phyloP scores from a whole-genome alignment of 1,140 invertebrate genomes.

The Zaprionus ghesquierei region DNA sequence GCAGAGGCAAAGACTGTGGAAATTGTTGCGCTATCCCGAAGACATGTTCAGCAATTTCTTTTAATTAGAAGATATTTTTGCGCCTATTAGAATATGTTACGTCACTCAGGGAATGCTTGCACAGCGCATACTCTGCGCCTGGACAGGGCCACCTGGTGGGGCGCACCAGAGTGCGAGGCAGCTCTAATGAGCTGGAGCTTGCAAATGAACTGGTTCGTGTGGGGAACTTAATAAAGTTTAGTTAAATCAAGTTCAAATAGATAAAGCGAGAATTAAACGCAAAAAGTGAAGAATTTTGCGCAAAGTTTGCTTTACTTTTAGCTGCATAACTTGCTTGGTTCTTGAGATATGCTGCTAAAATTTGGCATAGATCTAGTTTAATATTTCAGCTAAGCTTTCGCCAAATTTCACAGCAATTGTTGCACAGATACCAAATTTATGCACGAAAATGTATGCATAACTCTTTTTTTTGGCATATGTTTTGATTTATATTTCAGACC shows the following conservation, averaged over 20 bases:
- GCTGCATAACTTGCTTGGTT: background rate
- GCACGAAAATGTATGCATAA: background rate
- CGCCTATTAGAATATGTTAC: constrained; percentile 54
- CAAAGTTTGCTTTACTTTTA: too few relatives aligned
- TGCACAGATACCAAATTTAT: background rate
- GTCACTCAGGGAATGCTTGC: constrained; percentile 21
- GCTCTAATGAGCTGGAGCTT: background rate
- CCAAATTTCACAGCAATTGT: background rate
- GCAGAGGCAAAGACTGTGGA: constrained; percentile 3
- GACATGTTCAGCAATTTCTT: constrained; percentile 43
- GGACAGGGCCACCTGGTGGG: constrained; percentile 22
- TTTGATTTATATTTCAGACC: background rate
- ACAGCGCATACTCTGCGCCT: constrained; percentile 13
- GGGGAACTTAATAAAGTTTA: too few relatives aligned
- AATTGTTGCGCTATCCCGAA: constrained; percentile 35
- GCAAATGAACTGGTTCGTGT: background rate
- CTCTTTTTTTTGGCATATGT: background rate
- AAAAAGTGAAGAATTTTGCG: too few relatives aligned
- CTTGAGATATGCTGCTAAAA: background rate
- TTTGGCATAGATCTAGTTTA: background rate
- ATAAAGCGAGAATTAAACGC: too few relatives aligned
- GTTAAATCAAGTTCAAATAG: too few relatives aligned
- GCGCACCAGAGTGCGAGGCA: background rate
- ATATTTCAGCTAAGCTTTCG: background rate
- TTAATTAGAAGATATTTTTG: constrained; percentile 59